Percentiles rank a stretch among this genome's conserved stretches.
Evolutionary conservation across 1,140 invertebrate species (phyloP).

Genomic region (Neodiprion virginianus): DNA sequence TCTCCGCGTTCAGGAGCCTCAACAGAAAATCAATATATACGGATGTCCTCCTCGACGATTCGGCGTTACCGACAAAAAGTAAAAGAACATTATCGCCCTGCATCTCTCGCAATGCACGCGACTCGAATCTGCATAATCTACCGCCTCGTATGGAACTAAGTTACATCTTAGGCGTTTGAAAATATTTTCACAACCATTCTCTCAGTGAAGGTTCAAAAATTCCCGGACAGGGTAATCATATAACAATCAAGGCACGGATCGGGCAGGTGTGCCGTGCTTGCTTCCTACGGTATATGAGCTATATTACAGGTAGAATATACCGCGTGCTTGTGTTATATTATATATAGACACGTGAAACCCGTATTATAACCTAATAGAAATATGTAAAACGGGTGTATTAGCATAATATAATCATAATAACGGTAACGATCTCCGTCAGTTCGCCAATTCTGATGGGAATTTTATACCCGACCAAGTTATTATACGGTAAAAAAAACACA

Average conservation of each 20-base stretch:
- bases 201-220: too few species aligned
- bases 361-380: constrained; percentile 8
- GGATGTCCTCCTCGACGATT: constrained; percentile 13
- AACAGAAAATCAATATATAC: constrained; percentile 62
- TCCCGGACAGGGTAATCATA: background rate
- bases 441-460: background rate
- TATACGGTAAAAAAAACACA: too few species aligned
- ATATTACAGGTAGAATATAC: too few species aligned
- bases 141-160: background rate
- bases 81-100: background rate
- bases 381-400: background rate
- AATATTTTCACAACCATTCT: too few species aligned
- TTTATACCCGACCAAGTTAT: background rate
- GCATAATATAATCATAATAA: constrained; percentile 6
- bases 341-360: background rate
- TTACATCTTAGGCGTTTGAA: background rate
- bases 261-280: background rate
- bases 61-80: too few species aligned
- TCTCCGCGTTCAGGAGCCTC: constrained; percentile 39
- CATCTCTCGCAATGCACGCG: background rate
- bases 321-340: background rate
- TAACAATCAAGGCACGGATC: background rate
- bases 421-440: background rate
- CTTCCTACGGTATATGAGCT: too few species aligned
- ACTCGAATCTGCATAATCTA: background rate